Conservation (phyloP, 1,140 invertebrate genomes). For the Drepana arcuata region DNA sequence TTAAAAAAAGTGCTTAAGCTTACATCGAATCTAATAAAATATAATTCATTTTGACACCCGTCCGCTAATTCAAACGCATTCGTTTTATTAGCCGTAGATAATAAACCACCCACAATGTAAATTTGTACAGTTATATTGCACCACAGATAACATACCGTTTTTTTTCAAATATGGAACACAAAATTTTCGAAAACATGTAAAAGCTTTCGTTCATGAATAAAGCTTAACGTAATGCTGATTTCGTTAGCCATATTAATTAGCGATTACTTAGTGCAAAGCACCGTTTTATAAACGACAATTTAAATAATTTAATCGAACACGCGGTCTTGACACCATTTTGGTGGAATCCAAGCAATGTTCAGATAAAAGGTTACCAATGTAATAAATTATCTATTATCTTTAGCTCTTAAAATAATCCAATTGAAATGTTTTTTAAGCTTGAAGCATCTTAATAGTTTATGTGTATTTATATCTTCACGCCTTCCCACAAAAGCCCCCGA, state of each 20-base stretch:
- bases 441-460: too few species aligned
- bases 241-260: constrained; percentile 3
- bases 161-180: constrained; percentile 1
- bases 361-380: background rate
- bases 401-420: constrained; percentile 1
- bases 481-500: too few species aligned
- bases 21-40: background rate
- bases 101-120: constrained; percentile 2
- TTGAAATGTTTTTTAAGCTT: constrained; percentile 2
- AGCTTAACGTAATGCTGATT: background rate
- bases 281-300: constrained; percentile 7
- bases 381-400: constrained; percentile 2
- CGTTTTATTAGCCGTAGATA: constrained; percentile 3
- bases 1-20: background rate
- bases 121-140: background rate
- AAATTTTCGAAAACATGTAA: background rate
- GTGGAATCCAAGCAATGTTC: background rate
- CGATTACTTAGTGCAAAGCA: constrained; percentile 3
- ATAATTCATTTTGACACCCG: background rate
- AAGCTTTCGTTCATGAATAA: background rate
- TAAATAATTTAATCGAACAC: constrained; percentile 4
- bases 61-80: constrained; percentile 3
- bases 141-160: constrained; percentile 7
- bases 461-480: too few species aligned
- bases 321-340: constrained; percentile 6